These are phyloP conservation scores for Coregonus suidteri DNA, from an alignment of 2,797 vertebrate genomes.

Conservation along the genomic window DNA sequence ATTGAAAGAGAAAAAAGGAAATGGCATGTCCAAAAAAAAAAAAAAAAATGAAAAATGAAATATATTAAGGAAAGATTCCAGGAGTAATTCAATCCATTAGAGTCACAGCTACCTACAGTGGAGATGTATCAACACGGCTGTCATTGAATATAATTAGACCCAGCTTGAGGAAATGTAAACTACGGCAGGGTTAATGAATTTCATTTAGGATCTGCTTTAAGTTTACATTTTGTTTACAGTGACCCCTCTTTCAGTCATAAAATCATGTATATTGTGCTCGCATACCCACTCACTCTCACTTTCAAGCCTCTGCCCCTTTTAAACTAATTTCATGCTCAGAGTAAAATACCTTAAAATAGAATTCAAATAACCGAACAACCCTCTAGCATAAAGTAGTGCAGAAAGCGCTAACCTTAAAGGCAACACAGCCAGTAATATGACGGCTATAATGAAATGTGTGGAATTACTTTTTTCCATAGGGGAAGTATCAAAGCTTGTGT, in stretches of 20 bases:
- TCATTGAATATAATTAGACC: conserved; percentile 27
- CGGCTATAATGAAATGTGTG: not conserved
- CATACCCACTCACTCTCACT: not conserved
- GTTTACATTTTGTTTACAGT: conserved; percentile 40
- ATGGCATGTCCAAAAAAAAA: not conserved
- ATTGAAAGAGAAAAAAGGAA: not conserved
- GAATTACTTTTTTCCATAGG: not conserved
- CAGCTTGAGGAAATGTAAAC: not conserved
- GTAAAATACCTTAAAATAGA: not conserved
- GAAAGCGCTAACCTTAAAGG: not conserved
- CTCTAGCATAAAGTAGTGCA: not conserved
- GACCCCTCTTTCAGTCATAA: conserved; percentile 24
- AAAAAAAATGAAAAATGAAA: not conserved
- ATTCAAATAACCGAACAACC: not conserved
- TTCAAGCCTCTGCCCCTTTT: not conserved
- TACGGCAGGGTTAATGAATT: not conserved
- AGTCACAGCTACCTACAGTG: conserved; percentile 28
- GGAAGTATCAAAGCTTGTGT: not conserved
- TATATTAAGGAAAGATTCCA: conserved; percentile 5
- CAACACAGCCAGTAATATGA: not conserved
- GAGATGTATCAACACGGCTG: conserved; percentile 36
- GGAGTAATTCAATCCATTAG: conserved; percentile 37
- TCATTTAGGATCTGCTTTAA: conserved; percentile 15
- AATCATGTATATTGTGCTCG: conserved; percentile 22
- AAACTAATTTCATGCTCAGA: not conserved